Conservation (phyloP, 2,797 vertebrate species). For the Syncerus caffer region DNA sequence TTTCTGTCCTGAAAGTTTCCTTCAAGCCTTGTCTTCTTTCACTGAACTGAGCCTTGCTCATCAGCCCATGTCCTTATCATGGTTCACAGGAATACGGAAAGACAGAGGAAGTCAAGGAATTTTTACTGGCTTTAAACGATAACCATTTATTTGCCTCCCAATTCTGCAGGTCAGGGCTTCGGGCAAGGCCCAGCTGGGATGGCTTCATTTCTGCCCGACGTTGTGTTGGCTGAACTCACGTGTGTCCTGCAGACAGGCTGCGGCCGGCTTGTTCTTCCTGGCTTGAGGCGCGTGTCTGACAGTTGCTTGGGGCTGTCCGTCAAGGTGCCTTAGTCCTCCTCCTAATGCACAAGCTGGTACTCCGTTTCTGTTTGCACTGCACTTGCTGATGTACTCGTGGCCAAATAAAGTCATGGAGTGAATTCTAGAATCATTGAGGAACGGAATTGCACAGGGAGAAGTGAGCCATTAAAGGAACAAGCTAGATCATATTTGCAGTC, state of each 20-base stretch:
- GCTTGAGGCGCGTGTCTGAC: background rate
- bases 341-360: rapidly evolving
- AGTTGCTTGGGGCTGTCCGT: background rate
- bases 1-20: background rate
- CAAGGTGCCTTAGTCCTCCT: background rate
- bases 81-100: background rate
- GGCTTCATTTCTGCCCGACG: background rate
- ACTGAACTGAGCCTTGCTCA: background rate
- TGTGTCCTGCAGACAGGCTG: background rate
- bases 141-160: background rate
- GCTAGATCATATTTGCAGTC: background rate
- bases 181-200: background rate
- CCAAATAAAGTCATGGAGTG: background rate
- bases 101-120: background rate
- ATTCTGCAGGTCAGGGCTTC: background rate
- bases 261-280: background rate
- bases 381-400: background rate
- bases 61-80: background rate
- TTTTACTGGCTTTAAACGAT: background rate
- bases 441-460: background rate
- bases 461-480: background rate
- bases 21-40: background rate
- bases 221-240: background rate
- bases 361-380: background rate
- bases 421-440: background rate